These are phyloP conservation scores for Mastacembelus armatus DNA, from an alignment of 2,797 vertebrate genomes.

Conservation along the genomic window DNA sequence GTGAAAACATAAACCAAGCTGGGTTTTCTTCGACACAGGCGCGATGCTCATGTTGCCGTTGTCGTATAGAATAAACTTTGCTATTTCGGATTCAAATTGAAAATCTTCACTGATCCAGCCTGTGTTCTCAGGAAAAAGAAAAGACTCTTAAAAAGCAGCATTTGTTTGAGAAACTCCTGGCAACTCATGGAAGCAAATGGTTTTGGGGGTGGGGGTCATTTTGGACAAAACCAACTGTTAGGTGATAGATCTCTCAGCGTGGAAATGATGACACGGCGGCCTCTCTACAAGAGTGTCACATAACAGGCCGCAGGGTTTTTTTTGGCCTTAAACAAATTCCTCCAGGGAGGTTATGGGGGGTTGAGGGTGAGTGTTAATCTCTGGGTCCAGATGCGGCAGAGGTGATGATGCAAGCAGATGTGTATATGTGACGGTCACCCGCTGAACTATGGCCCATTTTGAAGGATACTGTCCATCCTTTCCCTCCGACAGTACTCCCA, in stretches of 20 bases:
- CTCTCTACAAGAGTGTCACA: constrained; percentile 67
- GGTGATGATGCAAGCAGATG: constrained; percentile 81
- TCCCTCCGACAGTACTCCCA: background rate
- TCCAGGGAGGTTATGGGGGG: constrained; percentile 44
- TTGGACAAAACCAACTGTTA: constrained; percentile 70
- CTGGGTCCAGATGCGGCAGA: constrained; percentile 72
- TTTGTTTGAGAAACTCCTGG: constrained; percentile 60
- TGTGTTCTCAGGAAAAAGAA: background rate
- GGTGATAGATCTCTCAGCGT: constrained; percentile 69
- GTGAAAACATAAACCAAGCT: constrained; percentile 23
- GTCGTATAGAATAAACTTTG: background rate
- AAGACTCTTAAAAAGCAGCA: constrained; percentile 2
- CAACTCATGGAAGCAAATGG: constrained; percentile 71
- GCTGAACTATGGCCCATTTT: constrained; percentile 15
- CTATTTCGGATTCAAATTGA: background rate
- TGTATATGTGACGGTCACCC: constrained; percentile 57
- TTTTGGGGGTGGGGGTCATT: constrained; percentile 53
- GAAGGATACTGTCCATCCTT: constrained; percentile 15
- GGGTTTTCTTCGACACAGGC: constrained; percentile 27
- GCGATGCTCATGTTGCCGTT: constrained; percentile 11
- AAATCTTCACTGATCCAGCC: background rate
- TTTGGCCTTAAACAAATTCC: constrained; percentile 70
- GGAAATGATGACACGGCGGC: constrained; percentile 63
- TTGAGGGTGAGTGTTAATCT: constrained; percentile 75
- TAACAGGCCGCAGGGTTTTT: constrained; percentile 52